These are phyloP conservation scores for Polyergus mexicanus DNA, from an alignment of 1,140 invertebrate genomes.

Conservation along the genomic window DNA sequence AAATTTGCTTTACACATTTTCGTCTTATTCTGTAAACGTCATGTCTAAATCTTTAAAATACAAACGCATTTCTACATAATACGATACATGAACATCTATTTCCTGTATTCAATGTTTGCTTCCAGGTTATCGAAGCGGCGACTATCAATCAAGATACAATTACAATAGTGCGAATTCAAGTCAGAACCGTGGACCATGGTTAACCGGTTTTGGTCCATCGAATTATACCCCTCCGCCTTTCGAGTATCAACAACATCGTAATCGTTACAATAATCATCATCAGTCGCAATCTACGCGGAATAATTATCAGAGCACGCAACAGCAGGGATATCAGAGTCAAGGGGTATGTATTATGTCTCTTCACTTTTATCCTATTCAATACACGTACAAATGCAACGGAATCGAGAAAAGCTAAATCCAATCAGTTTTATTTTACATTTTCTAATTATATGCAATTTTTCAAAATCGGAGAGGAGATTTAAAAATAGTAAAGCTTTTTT, in stretches of 20 bases:
- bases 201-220: slow-evolving; percentile 36
- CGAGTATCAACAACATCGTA: slow-evolving; percentile 63
- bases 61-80: background rate
- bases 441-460: background rate
- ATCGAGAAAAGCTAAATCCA: background rate
- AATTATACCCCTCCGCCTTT: background rate
- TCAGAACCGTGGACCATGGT: slow-evolving; percentile 64
- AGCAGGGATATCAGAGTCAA: slow-evolving; percentile 36
- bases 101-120: slow-evolving; percentile 25
- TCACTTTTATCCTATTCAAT: background rate
- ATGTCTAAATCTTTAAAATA: background rate
- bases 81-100: background rate
- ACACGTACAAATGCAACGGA: too few species aligned
- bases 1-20: too few species aligned
- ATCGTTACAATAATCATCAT: slow-evolving; percentile 60
- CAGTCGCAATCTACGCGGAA: slow-evolving; percentile 48
- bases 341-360: slow-evolving; percentile 34
- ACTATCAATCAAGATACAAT: slow-evolving; percentile 69
- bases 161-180: slow-evolving; percentile 67
- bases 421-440: background rate
- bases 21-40: too few species aligned
- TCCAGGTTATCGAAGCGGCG: slow-evolving; percentile 78
- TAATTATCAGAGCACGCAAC: slow-evolving; percentile 30
- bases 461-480: background rate
- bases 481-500: background rate